Base-by-base conservation (phyloP, 1,140 invertebrate species). In the Halictus rubicundus region DNA sequence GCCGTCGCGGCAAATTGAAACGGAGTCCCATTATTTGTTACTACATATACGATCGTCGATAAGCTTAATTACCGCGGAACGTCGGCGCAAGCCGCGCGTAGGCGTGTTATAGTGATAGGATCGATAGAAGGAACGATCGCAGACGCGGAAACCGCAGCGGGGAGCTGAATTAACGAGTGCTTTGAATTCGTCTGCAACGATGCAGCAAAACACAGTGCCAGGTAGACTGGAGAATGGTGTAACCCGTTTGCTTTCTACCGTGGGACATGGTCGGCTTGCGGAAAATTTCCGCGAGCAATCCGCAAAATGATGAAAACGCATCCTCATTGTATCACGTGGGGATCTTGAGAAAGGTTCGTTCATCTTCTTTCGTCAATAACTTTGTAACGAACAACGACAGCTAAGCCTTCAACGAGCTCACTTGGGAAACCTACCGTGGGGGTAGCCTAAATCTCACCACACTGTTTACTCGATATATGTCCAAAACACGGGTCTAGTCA, bases 11-110 rank as follows among this genome's bases (percentile, higher is more conserved):
- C 46, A 46, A 23, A 27, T n/a, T 66, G 39, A n/a, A 63, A n/a
- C 16, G 27, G 0, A 25, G 16, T 54, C 5, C n/a, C 39, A 71
- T 78, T 71, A 54, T 42, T 70, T 49, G 8, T n/a, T 70, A 63
- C 37, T 16, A 27, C 25, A 25, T 32, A 10, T 32, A 6, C 37
- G 59, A 52, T 39, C 21, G n/a, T 16, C 32, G n/a, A 70, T 54
- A 70, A 61, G n/a, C 14, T 70, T 69, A 70, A 70, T 76, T 77
- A 39, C 32, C 25, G 52, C 63, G 39, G 42, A 61, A 39, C n/a
- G 3, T 14, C 1, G 0, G 21, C 32, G 25, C 1, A 42, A 14
- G 0, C 9, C 14, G 2, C 19, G 6, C 9, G 75, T 77, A 7
- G 66, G 75, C 57, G 6, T 70, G 52, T 23, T 60, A 59, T 19